Percentiles rank a stretch among this genome's conserved stretches.
Evolutionary conservation across 2,113 vertebrate genomes (phyloP).

Genomic region (Misgurnus mizolepis): DNA sequence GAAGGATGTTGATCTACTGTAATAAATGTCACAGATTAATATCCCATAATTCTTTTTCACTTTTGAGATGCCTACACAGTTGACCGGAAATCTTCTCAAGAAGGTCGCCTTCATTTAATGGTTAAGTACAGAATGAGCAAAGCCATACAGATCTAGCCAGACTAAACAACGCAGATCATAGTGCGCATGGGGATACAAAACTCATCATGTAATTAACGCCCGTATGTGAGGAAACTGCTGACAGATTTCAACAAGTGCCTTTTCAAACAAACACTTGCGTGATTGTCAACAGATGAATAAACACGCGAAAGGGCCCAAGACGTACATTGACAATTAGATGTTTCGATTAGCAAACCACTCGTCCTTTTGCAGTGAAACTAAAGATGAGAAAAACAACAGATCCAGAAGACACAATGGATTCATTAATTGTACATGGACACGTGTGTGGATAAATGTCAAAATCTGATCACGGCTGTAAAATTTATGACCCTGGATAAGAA

Average conservation of each 20-base stretch:
- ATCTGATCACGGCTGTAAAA: neutral
- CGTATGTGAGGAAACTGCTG: slow-evolving; percentile 15
- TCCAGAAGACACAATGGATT: neutral
- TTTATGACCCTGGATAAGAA: neutral
- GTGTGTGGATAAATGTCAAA: neutral
- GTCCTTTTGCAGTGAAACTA: neutral
- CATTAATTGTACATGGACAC: neutral
- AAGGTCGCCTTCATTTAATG: neutral
- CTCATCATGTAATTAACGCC: slow-evolving; percentile 27
- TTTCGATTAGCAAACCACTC: neutral
- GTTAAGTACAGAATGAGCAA: slow-evolving; percentile 20
- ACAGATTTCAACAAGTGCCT: slow-evolving; percentile 9
- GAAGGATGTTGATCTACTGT: neutral
- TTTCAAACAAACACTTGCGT: slow-evolving; percentile 7
- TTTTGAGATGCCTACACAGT: neutral
- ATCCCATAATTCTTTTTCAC: neutral
- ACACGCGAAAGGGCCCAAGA: neutral
- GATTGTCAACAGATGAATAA: slow-evolving; percentile 3
- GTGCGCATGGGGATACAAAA: slow-evolving; percentile 18
- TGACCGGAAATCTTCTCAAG: neutral
- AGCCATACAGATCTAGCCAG: slow-evolving; percentile 13
- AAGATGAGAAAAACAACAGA: neutral
- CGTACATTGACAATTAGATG: slow-evolving; percentile 1
- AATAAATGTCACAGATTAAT: too few species aligned
- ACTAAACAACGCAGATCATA: slow-evolving; percentile 22